Evolutionary conservation across 2,113 vertebrate species (phyloP), one percentile per base, ranked within the genome.

Genomic region (Melanostigma gelatinosum): DNA sequence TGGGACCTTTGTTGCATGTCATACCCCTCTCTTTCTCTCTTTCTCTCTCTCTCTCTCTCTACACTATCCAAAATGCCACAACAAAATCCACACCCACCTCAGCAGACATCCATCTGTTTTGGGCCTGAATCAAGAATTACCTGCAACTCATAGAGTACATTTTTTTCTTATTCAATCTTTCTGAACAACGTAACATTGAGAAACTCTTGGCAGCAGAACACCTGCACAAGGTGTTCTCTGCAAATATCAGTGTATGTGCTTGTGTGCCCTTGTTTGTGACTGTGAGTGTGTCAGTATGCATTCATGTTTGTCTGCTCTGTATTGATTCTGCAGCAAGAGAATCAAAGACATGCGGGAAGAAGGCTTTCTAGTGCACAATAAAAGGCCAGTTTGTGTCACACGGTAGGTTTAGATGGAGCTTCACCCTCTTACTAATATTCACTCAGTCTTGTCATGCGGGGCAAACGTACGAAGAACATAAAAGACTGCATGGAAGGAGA

Each of bases 321-420:
- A 93, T 90, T 87, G 87, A 91, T 90, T 83, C 71, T 77, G 60
- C 61, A 77, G 57, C 66, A 67, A 50, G 63, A 73, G 32, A 66
- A 84, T 90, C 77, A 90, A 72, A 85, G 75, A 66, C 20, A 27
- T 0, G 27, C 16, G 16, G 64, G 72, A 71, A 58, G 70, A 57
- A 77, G 73, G 70, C 75, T 75, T 86, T 76, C 24, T 40, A n/a
- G 34, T 4, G n/a, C 81, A 85, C 61, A 85, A 74, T 84, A 77
- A 62, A 54, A 50, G 60, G 83, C 18, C 46, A 58, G 36, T 83
- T 75, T 67, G 65, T 85, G 74, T 88, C 83, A 69, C 44, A 75
- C 48, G 38, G n/a, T 15, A 34, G 50, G 36, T 82, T 62, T 77
- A 65, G 67, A 24, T 6, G 27, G 18, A 75, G 64, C 46, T 44